Conservation (phyloP, 2,797 vertebrate genomes). For the Apogon hyalosoma region DNA sequence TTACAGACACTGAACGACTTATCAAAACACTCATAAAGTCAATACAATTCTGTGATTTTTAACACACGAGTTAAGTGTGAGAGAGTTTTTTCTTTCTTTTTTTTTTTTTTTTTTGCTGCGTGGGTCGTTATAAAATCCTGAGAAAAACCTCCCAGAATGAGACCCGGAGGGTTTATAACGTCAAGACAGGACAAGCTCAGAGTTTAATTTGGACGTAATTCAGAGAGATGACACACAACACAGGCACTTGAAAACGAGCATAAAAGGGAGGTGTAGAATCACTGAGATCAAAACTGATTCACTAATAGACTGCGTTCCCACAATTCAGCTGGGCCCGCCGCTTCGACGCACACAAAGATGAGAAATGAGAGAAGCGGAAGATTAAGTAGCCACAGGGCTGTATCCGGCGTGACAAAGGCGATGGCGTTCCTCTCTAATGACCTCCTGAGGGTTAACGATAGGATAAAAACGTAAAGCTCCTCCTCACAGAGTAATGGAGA, state of each 20-base stretch:
- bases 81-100: neutral
- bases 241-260: slow-evolving; percentile 8
- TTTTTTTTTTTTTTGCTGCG: slow-evolving; percentile 13
- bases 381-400: slow-evolving; percentile 34
- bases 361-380: slow-evolving; percentile 31
- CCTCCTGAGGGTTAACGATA: slow-evolving; percentile 22
- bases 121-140: neutral
- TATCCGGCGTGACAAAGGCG: slow-evolving; percentile 23
- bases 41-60: too few relatives aligned
- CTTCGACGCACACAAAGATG: slow-evolving; percentile 32
- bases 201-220: slow-evolving; percentile 33
- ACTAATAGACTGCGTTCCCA: slow-evolving; percentile 22
- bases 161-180: neutral
- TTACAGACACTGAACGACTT: too few relatives aligned
- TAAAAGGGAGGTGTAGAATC: slow-evolving; percentile 13
- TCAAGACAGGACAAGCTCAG: slow-evolving; percentile 18
- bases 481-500: neutral
- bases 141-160: slow-evolving; percentile 6
- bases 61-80: too few relatives aligned
- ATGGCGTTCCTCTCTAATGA: slow-evolving; percentile 42
- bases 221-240: slow-evolving; percentile 36
- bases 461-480: slow-evolving; percentile 6
- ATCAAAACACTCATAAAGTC: too few relatives aligned
- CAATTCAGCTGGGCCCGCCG: slow-evolving; percentile 14
- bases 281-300: slow-evolving; percentile 9